Evolutionary conservation across 2,888 invertebrate species (phyloP), one percentile per base, ranked within the genome.

Genomic region (Tachina grossa): DNA sequence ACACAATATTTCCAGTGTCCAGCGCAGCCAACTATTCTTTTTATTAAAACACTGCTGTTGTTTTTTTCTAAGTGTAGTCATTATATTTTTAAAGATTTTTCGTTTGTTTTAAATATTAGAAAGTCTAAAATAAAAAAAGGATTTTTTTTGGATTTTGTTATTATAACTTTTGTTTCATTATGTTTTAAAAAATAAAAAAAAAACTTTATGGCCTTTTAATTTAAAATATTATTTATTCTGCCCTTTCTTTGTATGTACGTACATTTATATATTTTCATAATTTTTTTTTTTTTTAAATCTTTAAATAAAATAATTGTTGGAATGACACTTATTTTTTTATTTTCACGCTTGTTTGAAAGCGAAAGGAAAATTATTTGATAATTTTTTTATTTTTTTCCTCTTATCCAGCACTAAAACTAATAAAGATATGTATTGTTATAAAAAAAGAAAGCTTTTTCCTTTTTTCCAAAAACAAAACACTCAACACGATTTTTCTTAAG

Each of bases 21-120:
- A 87, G 81, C 89, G 84, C 2, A 89, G 88, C 90, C 91, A 91
- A 31, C 88, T 90, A 84, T 91, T 88, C 89, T 89, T 89, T 78
- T 87, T 88, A 84, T 69, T n/a, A n/a, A n/a, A 87, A 22, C 84
- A 75, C 10, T 85, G 88, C 74, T 86, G 87, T 74, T 85, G 87
- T 74, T 77, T 87, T 87, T 87, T 88, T 68, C 87, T 85, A 39
- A 84, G 68, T 63, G 41, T 59, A 41, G 66, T 49, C 85, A 85
- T 85, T 76, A 13, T 57, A n/a, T 6, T 57, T 13, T 22, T 74
- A 22, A 1, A 22, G 22, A 22, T 14, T n/a, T 8, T 9, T n/a
- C n/a, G n/a, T 49, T 47, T n/a, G 14, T 19, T 61, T 16, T 43
- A 16, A 31, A 31, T 31, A 31, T 31, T 0, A 6, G 31, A 31